Evolutionary conservation across 2,888 invertebrate genomes (phyloP).

Genomic region (Trissolcus japonicus): DNA sequence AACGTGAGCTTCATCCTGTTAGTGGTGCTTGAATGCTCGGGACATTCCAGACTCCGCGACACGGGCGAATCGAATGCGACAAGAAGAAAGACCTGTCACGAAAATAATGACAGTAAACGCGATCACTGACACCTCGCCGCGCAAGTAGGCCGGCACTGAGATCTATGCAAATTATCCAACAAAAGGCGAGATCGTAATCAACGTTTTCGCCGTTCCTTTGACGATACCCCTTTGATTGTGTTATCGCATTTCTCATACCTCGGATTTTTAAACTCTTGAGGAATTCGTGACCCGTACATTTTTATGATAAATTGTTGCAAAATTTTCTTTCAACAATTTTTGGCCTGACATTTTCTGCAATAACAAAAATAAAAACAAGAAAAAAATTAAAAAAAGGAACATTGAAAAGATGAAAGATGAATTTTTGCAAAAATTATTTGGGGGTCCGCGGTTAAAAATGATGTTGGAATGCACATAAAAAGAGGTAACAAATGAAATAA

Average conservation of each 20-base stretch:
- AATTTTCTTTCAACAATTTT: no score
- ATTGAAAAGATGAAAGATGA: no score
- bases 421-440: no score
- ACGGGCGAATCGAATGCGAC: conserved; percentile 39
- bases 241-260: conserved; percentile 19
- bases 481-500: no score
- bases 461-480: neutral
- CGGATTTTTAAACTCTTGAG: neutral
- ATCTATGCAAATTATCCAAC: conserved; percentile 43
- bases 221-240: conserved; percentile 1
- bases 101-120: conserved; percentile 35
- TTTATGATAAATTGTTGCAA: no score
- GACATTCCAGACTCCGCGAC: conserved; percentile 8
- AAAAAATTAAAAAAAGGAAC: no score
- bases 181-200: conserved; percentile 40
- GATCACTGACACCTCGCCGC: conserved; percentile 12
- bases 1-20: conserved; percentile 39
- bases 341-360: no score
- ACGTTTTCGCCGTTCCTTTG: conserved; percentile 22
- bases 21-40: conserved; percentile 23
- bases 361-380: no score
- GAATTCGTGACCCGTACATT: conserved; percentile 20
- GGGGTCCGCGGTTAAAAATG: neutral
- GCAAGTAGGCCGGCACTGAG: conserved; percentile 34
- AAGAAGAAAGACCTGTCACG: conserved; percentile 44